Base-by-base conservation (phyloP, 2,888 invertebrate species). In the Venusia cambrica region DNA sequence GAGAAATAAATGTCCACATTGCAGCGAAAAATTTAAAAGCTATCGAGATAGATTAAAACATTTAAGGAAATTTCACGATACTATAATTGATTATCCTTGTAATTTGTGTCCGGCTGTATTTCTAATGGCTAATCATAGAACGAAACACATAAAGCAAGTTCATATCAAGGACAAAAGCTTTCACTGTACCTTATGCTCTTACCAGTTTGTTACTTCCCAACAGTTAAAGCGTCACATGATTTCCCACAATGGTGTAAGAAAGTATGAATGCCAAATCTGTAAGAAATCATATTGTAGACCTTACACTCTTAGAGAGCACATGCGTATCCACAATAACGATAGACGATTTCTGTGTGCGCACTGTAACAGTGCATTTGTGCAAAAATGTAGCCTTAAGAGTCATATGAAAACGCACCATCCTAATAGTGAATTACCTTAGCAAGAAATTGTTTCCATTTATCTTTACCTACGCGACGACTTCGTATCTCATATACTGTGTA, bases 291-390 rank as follows among this genome's bases (percentile, higher is more conserved):
- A 78, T 27, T 68, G 73, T 0, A 58, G 84, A 8, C 45, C 54
- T 1, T 72, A 73, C 37, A 75, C 83, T 0, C 47, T 83, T 4
- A 67, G 58, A 11, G 74, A 79, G 35, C 84, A 83, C 31, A 73
- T 78, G 75, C 59, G 76, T 1, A 80, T 80, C 40, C 83, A 83
- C 39, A 76, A 73, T 37, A 76, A 83, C 30, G 81, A 85, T 48
- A 80, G 70, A 18, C 49, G 79, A 38, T 89, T 87, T 24, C 74
- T 73, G 1, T 89, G 90, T 45, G 67, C 69, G 7, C 66, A 56
- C 42, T 85, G 85, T 42, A 69, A 67, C 43, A 72, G 68, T 28
- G 70, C 76, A 0, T 85, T 74, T 46, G 75, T 81, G 0, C 83
- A 85, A 41, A 87, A 84, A 49, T 78, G 79, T 56, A 81, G 83